phyloP scores from a whole-genome alignment of 2,113 vertebrate species.

The Triplophysa tibetana region DNA sequence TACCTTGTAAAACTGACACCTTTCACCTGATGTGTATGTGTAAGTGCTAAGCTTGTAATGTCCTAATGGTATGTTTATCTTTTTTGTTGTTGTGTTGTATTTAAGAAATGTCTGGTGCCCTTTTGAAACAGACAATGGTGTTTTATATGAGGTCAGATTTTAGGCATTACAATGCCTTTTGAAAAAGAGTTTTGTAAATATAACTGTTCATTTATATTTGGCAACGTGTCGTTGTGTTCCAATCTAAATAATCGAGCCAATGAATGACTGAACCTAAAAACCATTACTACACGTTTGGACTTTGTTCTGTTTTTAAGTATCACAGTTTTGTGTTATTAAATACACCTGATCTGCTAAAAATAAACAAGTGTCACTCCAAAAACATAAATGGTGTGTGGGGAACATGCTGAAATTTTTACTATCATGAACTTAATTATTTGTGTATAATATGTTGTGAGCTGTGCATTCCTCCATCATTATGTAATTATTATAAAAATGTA shows the following conservation, averaged over 20 bases:
- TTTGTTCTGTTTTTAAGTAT: slow-evolving; percentile 32
- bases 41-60: slow-evolving; percentile 61
- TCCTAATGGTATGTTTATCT: slow-evolving; percentile 46
- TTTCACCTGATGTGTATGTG: slow-evolving; percentile 53
- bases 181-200: slow-evolving; percentile 34
- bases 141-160: slow-evolving; percentile 28
- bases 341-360: slow-evolving; percentile 50
- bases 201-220: slow-evolving; percentile 38
- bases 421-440: neutral
- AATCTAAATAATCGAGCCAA: slow-evolving; percentile 27
- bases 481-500: neutral
- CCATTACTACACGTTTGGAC: neutral
- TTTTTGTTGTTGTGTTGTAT: slow-evolving; percentile 54
- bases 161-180: slow-evolving; percentile 9
- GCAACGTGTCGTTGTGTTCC: slow-evolving; percentile 45
- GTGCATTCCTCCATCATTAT: neutral
- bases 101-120: slow-evolving; percentile 50
- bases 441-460: neutral
- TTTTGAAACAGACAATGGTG: slow-evolving; percentile 32
- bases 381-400: slow-evolving; percentile 21
- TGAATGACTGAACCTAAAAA: slow-evolving; percentile 27
- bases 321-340: slow-evolving; percentile 46
- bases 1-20: slow-evolving; percentile 20
- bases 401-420: neutral
- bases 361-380: slow-evolving; percentile 50